A percentile compares a stretch with the other conserved stretches of the same genome.
Conservation (phyloP, 1,140 invertebrate genomes). For the Dendrolimus kikuchii region DNA sequence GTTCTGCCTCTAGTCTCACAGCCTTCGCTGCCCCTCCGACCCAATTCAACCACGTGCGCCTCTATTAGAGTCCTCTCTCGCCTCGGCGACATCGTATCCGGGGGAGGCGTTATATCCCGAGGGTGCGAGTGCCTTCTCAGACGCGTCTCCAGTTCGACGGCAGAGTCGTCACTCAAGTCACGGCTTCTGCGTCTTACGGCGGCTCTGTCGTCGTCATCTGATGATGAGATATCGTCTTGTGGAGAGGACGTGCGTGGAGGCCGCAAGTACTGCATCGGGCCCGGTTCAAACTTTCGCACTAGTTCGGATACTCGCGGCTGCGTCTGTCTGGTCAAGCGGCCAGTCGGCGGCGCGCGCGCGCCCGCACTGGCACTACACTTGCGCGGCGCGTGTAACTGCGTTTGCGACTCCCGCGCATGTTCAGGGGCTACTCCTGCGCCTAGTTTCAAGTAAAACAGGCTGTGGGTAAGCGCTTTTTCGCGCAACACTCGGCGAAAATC, state of each 20-base stretch:
- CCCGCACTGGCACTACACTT: slow-evolving; percentile 36
- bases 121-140: slow-evolving; percentile 48
- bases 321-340: slow-evolving; percentile 42
- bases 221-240: slow-evolving; percentile 52
- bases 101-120: slow-evolving; percentile 48
- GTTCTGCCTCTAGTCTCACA: slow-evolving; percentile 70
- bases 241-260: slow-evolving; percentile 50
- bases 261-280: slow-evolving; percentile 60
- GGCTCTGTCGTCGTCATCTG: slow-evolving; percentile 58
- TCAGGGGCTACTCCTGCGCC: slow-evolving; percentile 43
- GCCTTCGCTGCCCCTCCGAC: slow-evolving; percentile 56
- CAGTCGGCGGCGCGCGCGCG: slow-evolving; percentile 41
- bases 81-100: slow-evolving; percentile 45
- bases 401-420: slow-evolving; percentile 24
- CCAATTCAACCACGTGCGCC: slow-evolving; percentile 60
- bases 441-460: slow-evolving; percentile 65
- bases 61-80: slow-evolving; percentile 61
- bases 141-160: slow-evolving; percentile 59
- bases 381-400: slow-evolving; percentile 16
- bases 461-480: slow-evolving; percentile 66
- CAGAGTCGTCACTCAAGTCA: slow-evolving; percentile 63
- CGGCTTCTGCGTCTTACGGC: slow-evolving; percentile 56
- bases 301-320: slow-evolving; percentile 57
- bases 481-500: slow-evolving; percentile 64
- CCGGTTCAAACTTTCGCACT: slow-evolving; percentile 48